Evolutionary conservation across 2,888 invertebrate genomes (phyloP).

Genomic region (Miltochrista miniata): DNA sequence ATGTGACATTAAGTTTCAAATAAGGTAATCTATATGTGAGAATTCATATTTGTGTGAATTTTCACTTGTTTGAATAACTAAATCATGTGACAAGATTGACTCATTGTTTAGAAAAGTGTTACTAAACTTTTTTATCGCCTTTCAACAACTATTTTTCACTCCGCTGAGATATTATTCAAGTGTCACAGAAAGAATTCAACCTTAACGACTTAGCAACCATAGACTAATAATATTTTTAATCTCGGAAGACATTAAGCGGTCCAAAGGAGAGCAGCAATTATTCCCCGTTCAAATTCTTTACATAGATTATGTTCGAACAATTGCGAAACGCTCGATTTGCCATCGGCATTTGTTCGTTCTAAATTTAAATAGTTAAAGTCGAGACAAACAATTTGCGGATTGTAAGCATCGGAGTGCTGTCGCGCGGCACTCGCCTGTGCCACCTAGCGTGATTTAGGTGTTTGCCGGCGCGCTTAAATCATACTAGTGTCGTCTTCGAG

Average conservation of each 20-base stretch:
- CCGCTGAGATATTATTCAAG: slow-evolving; percentile 17
- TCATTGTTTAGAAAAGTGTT: slow-evolving; percentile 46
- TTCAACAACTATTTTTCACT: slow-evolving; percentile 12
- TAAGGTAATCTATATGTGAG: slow-evolving; percentile 77
- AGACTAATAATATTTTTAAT: slow-evolving; percentile 48
- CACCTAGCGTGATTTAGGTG: slow-evolving; percentile 77
- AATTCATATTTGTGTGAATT: slow-evolving; percentile 58
- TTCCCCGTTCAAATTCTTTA: slow-evolving; percentile 67
- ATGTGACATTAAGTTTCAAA: slow-evolving; percentile 74
- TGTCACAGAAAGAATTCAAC: slow-evolving; percentile 4
- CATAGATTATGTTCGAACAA: slow-evolving; percentile 68
- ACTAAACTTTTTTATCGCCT: slow-evolving; percentile 14
- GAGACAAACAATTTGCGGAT: slow-evolving; percentile 80
- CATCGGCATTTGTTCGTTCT: slow-evolving; percentile 78
- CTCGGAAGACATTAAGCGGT: slow-evolving; percentile 43
- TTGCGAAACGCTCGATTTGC: slow-evolving; percentile 72
- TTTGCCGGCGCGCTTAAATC: slow-evolving; percentile 70
- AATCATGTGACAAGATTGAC: slow-evolving; percentile 43
- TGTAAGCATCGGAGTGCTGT: slow-evolving; percentile 71
- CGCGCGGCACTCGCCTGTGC: slow-evolving; percentile 64
- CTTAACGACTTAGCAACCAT: slow-evolving; percentile 27
- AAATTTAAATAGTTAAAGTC: slow-evolving; percentile 81
- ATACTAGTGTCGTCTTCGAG: slow-evolving; percentile 67
- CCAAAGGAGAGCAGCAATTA: slow-evolving; percentile 45
- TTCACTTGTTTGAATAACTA: slow-evolving; percentile 44